Evolutionary conservation across 2,797 vertebrate species (phyloP).

Genomic region (Cetoscarus ocellatus): DNA sequence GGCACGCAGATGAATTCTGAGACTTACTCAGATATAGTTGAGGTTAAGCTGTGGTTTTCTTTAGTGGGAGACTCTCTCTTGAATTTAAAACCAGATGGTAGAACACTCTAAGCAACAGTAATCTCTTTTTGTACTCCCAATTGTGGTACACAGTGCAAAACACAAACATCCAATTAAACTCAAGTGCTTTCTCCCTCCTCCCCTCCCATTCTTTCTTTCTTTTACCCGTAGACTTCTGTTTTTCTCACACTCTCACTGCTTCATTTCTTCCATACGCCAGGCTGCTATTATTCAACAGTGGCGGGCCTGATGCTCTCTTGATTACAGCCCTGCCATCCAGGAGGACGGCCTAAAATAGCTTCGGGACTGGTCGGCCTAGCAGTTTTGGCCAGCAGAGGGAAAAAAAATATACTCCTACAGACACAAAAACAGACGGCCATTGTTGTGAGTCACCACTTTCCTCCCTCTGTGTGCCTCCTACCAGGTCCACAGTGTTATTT

Average conservation of each 20-base stretch:
- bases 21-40: slow-evolving; percentile 16
- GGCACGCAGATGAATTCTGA: slow-evolving; percentile 14
- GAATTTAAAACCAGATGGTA: slow-evolving; percentile 40
- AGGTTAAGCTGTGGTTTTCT: slow-evolving; percentile 46
- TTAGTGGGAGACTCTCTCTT: slow-evolving; percentile 14
- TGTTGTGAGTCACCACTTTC: slow-evolving; percentile 75
- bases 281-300: slow-evolving; percentile 66
- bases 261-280: slow-evolving; percentile 70
- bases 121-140: slow-evolving; percentile 32
- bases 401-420: slow-evolving; percentile 72
- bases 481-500: slow-evolving; percentile 7
- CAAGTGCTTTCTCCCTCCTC: slow-evolving; percentile 1
- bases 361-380: slow-evolving; percentile 54
- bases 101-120: slow-evolving; percentile 15
- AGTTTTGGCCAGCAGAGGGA: slow-evolving; percentile 59
- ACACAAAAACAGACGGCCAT: slow-evolving; percentile 71
- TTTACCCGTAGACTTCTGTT: slow-evolving; percentile 31
- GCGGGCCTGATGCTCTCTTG: slow-evolving; percentile 74
- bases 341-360: slow-evolving; percentile 72
- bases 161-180: slow-evolving; percentile 43
- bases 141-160: slow-evolving; percentile 22
- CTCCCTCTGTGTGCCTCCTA: slow-evolving; percentile 41
- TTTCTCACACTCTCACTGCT: slow-evolving; percentile 49
- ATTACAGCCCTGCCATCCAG: slow-evolving; percentile 78
- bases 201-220: slow-evolving; percentile 16